Percentiles rank a stretch among this genome's conserved stretches.
Evolutionary conservation across 2,888 invertebrate genomes (phyloP).

Genomic region (Gnatocerus cornutus): DNA sequence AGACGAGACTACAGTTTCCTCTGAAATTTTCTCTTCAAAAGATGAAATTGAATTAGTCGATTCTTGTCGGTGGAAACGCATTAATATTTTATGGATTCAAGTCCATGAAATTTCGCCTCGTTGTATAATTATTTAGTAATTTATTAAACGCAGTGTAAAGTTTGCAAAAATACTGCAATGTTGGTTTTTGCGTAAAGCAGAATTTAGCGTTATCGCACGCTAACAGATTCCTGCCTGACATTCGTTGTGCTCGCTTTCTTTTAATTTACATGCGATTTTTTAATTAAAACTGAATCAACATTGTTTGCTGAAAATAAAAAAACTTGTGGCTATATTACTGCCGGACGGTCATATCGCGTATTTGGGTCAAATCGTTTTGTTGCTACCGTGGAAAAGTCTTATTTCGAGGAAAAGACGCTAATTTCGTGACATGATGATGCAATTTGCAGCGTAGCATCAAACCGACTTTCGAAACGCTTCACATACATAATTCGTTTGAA

Average conservation of each 20-base stretch:
- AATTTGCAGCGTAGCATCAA: no score
- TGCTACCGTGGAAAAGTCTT: no score
- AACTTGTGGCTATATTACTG: not conserved
- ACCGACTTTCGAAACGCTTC: no score
- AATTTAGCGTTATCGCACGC: constrained; percentile 11
- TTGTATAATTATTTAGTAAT: constrained; percentile 16
- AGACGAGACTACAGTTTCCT: constrained; percentile 2
- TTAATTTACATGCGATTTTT: constrained; percentile 17
- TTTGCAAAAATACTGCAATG: constrained; percentile 17
- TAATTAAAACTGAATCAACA: constrained; percentile 15
- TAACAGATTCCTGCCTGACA: constrained; percentile 11
- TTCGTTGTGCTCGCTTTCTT: constrained; percentile 1
- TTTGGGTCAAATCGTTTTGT: no score
- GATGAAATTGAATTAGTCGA: constrained; percentile 28
- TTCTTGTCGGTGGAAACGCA: not conserved
- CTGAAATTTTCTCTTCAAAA: not conserved
- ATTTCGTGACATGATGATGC: no score
- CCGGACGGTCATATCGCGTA: not conserved
- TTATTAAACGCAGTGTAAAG: constrained; percentile 13
- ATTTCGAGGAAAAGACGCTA: no score
- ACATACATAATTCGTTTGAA: no score
- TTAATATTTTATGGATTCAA: constrained; percentile 6
- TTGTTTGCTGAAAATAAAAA: not conserved
- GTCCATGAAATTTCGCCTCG: constrained; percentile 12
- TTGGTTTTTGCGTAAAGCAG: constrained; percentile 5